phyloP scores from a whole-genome alignment of 2,797 vertebrate genomes.

The Tachyglossus aculeatus region DNA sequence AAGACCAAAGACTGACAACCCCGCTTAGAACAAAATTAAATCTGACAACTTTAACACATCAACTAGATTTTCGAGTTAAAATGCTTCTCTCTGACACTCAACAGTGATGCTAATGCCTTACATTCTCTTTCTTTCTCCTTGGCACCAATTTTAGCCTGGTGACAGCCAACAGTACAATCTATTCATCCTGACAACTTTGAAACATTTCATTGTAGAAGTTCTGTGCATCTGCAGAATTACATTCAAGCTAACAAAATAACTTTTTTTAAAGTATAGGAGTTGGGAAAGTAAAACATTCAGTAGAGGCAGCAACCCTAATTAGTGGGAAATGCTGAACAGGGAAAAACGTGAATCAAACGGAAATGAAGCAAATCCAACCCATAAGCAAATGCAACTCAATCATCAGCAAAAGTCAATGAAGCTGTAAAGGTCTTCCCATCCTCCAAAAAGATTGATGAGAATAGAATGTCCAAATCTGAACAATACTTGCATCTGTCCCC shows the following conservation, averaged over 20 bases:
- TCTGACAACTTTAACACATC: too few species aligned
- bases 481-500: background rate
- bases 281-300: background rate
- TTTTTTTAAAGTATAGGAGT: background rate
- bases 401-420: background rate
- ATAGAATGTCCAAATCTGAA: background rate
- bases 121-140: too few species aligned
- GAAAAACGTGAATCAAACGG: background rate
- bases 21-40: too few species aligned
- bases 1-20: too few species aligned
- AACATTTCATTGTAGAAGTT: background rate
- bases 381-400: background rate
- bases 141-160: too few species aligned
- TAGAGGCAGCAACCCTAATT: background rate
- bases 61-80: too few species aligned
- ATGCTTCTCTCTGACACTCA: too few species aligned
- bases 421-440: background rate
- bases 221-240: background rate
- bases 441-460: background rate
- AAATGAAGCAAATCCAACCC: background rate
- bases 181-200: too few species aligned
- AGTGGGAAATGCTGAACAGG: constrained; percentile 2
- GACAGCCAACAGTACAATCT: too few species aligned
- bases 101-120: too few species aligned
- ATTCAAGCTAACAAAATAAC: background rate